Evolutionary conservation across 1,140 invertebrate species (phyloP), one percentile per base, ranked within the genome.

Genomic region (Pemphigus obesinymphae): DNA sequence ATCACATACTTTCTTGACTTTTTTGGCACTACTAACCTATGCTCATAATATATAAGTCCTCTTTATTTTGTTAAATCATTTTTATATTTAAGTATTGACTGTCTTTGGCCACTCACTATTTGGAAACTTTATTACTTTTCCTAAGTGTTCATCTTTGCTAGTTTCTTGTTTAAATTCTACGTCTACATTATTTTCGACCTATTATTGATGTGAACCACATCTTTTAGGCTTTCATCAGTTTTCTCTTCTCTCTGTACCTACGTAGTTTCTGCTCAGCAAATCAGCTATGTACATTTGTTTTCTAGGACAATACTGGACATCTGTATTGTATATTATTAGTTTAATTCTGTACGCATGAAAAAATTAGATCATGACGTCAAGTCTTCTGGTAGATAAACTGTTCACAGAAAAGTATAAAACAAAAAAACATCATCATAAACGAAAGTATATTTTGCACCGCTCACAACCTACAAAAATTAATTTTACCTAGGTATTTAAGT

Each of bases 251-350:
- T 66, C n/a, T 37, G 17, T n/a, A n/a, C n/a, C n/a, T n/a, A 37
- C 37, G 37, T 37, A 66, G 11, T 66, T 66, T n/a, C 48, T 73
- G 3, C 43, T 73, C 8, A 82, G 63, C 3, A 82, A 82, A 80
- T 86, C 84, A 3, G 85, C 85, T 26, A 85, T 81, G 29, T 83
- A 73, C 48, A 84, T 83, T 20, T 84, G 50, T 83, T 53, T 84
- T 5, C 85, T 85, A 20, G 83, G 84, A 34, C 72, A 82, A 84
- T 87, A 89, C 8, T 78, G 48, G 11, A 88, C 83, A 7, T 83
- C 73, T 72, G 87, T 85, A 63, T 87, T 82, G 83, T 85, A 84
- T 66, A 75, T 83, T 11, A 83, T 83, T 53, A 83, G 82, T 72
- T 82, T 83, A 10, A 82, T 20, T 23, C 50, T 23, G n/a, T n/a